These are phyloP conservation scores for Myotis brandtii DNA, from an alignment of 2,113 vertebrate genomes.

Conservation along the genomic window DNA sequence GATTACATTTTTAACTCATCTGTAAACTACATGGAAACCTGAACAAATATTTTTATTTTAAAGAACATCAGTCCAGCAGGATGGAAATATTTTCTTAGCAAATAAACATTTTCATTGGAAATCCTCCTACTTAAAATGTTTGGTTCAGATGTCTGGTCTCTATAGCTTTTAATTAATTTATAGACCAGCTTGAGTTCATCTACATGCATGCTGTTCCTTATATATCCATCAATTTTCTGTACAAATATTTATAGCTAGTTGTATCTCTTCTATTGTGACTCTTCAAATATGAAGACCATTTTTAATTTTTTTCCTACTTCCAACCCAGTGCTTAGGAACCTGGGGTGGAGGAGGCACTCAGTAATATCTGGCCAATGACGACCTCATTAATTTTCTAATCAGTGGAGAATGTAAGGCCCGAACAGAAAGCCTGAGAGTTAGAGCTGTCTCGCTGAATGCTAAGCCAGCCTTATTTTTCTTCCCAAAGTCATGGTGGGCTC, in stretches of 20 bases:
- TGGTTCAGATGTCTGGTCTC: neutral
- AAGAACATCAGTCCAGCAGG: neutral
- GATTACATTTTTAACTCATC: conserved; percentile 17
- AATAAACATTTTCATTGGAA: conserved; percentile 28
- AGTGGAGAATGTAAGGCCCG: neutral
- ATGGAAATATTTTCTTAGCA: conserved; percentile 27
- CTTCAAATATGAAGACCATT: neutral
- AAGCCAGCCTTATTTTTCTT: neutral
- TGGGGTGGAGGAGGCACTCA: neutral
- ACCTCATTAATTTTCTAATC: neutral
- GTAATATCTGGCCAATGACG: neutral
- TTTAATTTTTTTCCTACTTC: conserved; percentile 1
- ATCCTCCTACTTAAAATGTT: neutral
- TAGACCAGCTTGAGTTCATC: neutral
- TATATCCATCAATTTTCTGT: neutral
- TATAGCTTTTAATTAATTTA: neutral
- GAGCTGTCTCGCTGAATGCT: neutral
- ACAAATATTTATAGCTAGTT: neutral
- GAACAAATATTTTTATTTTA: neutral
- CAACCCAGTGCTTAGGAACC: neutral
- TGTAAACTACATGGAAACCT: neutral
- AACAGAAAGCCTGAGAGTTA: neutral
- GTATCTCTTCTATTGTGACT: neutral
- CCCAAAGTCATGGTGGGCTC: neutral
- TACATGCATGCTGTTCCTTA: neutral